Base-by-base conservation (phyloP, 2,888 invertebrate species). In the Lepidonotus clava region DNA sequence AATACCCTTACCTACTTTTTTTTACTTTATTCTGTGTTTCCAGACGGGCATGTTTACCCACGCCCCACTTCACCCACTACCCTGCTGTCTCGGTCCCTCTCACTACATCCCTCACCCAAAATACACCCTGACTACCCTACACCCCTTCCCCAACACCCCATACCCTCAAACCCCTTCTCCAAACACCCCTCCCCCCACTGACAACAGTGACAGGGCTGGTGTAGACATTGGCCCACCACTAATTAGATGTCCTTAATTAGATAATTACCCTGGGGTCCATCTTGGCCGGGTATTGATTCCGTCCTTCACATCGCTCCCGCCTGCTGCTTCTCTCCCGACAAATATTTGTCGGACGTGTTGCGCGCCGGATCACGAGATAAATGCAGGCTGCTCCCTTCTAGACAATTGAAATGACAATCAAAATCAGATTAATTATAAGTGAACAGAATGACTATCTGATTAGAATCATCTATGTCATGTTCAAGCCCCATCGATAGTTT, bases 241-340 rank as follows among this genome's bases (percentile, higher is more conserved):
- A 71, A 71, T 71, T 71, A 71, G 71, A 71, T 71, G 38, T n/a
- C 38, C 71, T 24, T 71, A 71, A 71, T 71, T 34, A 71, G 71
- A 71, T 71, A 71, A 71, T 71, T 71, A 71, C 71, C 71, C 38
- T 38, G n/a, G 71, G 71, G 71, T 18, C 71, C 38, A 18, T 34
- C 36, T 71, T 71, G 71, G 6, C 36, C 5, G 36, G 11, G n/a
- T 71, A 71, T 71, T 71, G 71, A 71, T 71, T 32, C 4, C 21
- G 36, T 38, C 71, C 71, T n/a, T 18, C 36, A 36, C 38, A 11
- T 21, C 36, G n/a, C n/a, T n/a, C 36, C 8, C 71, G 18, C 21
- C 34, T 8, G 32, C 28, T 24, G 61, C 61, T 28, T 61, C 28
- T 61, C 11, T n/a, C 28, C 11, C 61, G 5, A 28, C 61, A 61